Evolutionary conservation across 23 tunicate genomes (phyloP), one percentile per base, ranked within the genome.

Genomic region (Oikopleura vanhoeffeni): DNA sequence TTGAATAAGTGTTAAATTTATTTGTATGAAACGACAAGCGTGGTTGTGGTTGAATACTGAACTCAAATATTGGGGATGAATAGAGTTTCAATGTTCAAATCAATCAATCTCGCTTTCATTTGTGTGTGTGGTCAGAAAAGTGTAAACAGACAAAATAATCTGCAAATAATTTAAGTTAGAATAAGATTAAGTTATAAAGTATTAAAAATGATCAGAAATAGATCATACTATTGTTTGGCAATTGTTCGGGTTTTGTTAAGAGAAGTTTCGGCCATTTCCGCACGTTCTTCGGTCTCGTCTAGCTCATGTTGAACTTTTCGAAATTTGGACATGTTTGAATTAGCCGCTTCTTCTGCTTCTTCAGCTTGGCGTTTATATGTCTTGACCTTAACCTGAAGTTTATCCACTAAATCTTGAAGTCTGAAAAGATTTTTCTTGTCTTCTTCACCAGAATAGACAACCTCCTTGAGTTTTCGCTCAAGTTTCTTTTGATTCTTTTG

Each of bases 311-410:
- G 85, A 0, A 76, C 60, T 35, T 85, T 85, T 40, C 87, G 57
- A 67, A 76, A 85, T 85, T 40, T 76, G 1, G 39, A 41, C 57
- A 85, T 41, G 85, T 85, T 85, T 2, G 84, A 32, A 27, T 76
- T 76, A 30, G 87, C 87, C 39, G 76, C 84, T 79, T 85, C 92
- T 85, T 89, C 92, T 0, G 84, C 41, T 87, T 88, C 41, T 83
- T 89, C 89, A 27, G 83, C 84, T 83, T 89, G 89, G 76, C 87
- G 40, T 83, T 87, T 89, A 84, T 85, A 85, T 1, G 84, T 39
- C 57, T 76, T 84, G 40, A 87, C 76, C 67, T 88, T 87, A 4
- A 76, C 86, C 40, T 86, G 87, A 41, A 87, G 83, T 83, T 87
- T 89, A 40, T 40, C 24, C 0, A 67, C 71, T 18, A 76, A 13